Evolutionary conservation across 2,888 invertebrate species (phyloP).

Genomic region (Augiades crinisus): DNA sequence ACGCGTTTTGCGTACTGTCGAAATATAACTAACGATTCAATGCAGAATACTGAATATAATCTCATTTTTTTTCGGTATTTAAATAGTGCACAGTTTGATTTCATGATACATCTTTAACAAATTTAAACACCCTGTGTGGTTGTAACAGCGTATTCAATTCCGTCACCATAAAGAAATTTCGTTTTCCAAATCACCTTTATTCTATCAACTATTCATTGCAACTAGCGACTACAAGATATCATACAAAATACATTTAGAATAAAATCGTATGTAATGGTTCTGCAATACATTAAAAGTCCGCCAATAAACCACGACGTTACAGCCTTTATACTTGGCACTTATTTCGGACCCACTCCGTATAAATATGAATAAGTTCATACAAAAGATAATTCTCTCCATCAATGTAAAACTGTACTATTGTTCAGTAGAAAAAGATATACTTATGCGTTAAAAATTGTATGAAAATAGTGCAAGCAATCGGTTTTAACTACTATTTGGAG

Average conservation of each 20-base stretch:
- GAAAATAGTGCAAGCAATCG: constrained; percentile 15
- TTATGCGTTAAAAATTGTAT: constrained; percentile 2
- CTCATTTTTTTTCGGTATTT: not conserved
- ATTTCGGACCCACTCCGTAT: constrained; percentile 7
- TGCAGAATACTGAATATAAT: constrained; percentile 24
- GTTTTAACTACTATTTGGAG: not conserved
- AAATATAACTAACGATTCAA: constrained; percentile 28
- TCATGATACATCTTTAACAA: not conserved
- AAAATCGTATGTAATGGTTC: not conserved
- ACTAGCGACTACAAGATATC: constrained; percentile 5
- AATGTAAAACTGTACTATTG: constrained; percentile 19
- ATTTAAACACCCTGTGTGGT: not conserved
- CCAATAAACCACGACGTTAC: not conserved
- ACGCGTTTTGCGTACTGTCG: constrained; percentile 26
- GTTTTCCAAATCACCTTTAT: not conserved
- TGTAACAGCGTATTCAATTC: not conserved
- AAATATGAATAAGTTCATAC: constrained; percentile 16
- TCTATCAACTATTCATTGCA: not conserved
- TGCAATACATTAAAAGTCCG: constrained; percentile 15
- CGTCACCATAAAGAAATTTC: constrained; percentile 9
- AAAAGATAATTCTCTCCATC: constrained; percentile 12
- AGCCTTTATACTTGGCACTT: constrained; percentile 23
- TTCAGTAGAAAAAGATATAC: not conserved
- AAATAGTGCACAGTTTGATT: not conserved
- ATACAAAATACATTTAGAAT: constrained; percentile 10